phyloP scores from a whole-genome alignment of 2,113 vertebrate species.

The Peromyscus leucopus region DNA sequence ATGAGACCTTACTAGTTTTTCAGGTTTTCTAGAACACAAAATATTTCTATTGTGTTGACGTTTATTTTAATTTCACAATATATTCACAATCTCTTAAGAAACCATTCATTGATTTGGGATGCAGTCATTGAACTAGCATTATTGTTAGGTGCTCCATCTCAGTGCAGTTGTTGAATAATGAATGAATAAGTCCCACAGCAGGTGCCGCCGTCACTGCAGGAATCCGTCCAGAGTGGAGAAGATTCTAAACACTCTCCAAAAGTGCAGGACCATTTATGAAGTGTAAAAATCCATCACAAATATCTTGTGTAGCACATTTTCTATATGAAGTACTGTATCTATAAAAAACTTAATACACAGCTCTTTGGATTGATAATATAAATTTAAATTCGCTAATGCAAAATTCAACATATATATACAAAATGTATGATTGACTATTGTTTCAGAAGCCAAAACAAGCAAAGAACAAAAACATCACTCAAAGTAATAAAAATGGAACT shows the following conservation, averaged over 20 bases:
- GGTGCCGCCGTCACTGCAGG: not conserved
- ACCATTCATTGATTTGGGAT: not conserved
- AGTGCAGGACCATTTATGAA: not conserved
- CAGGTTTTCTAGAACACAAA: not conserved
- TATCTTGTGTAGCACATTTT: not conserved
- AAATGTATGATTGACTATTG: not conserved
- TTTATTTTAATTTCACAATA: not conserved
- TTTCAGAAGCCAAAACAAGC: not conserved
- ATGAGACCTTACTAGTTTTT: not conserved
- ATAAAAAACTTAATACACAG: not conserved
- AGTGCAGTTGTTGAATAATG: not conserved
- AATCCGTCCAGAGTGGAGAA: not conserved
- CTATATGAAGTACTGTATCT: not conserved
- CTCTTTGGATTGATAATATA: not conserved
- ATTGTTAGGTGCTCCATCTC: not conserved
- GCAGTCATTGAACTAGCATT: not conserved
- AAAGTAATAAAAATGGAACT: not conserved
- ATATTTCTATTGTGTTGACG: not conserved
- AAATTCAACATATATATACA: not conserved
- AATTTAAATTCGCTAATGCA: conserved; percentile 19
- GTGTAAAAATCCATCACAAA: conserved; percentile 3
- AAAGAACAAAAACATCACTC: not conserved
- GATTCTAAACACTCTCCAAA: too few relatives aligned
- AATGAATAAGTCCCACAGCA: not conserved
- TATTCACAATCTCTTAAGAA: not conserved